These are phyloP conservation scores for Halcyon smyrnensis DNA, from an alignment of 2,797 vertebrate genomes.

Conservation along the genomic window DNA sequence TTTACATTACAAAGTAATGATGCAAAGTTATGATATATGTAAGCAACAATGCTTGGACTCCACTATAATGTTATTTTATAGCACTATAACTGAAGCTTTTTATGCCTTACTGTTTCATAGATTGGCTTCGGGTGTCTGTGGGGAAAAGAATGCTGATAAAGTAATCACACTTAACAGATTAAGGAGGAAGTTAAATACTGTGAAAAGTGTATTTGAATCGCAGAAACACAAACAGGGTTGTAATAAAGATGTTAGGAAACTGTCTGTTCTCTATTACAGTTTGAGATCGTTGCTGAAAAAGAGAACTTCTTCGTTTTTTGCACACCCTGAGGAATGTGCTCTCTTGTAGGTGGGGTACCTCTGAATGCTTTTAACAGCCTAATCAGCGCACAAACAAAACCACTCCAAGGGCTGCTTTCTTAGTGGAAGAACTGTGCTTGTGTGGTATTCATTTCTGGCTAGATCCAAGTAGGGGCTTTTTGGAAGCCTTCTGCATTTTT, in stretches of 20 bases:
- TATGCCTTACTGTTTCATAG: not conserved
- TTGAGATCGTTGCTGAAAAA: not conserved
- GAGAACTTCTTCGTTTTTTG: not conserved
- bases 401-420: conserved; percentile 23
- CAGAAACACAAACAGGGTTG: not conserved
- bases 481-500: conserved; percentile 16
- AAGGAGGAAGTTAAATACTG: not conserved
- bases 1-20: no score
- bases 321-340: not conserved
- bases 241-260: conserved; percentile 22
- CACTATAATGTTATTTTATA: not conserved
- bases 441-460: conserved; percentile 34
- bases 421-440: not conserved
- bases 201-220: conserved; percentile 11
- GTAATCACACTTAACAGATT: not conserved
- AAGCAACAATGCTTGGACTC: not conserved
- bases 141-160: not conserved
- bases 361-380: not conserved
- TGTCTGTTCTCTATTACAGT: not conserved
- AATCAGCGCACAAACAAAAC: conserved; percentile 1
- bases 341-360: conserved; percentile 41
- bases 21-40: not conserved
- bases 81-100: not conserved
- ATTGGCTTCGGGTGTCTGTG: not conserved
- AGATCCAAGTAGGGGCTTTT: not conserved